A percentile compares a stretch with the other conserved stretches of the same genome.
These are phyloP conservation scores for Lucifuga dentata DNA, from an alignment of 2,113 vertebrate species.

Conservation along the genomic window DNA sequence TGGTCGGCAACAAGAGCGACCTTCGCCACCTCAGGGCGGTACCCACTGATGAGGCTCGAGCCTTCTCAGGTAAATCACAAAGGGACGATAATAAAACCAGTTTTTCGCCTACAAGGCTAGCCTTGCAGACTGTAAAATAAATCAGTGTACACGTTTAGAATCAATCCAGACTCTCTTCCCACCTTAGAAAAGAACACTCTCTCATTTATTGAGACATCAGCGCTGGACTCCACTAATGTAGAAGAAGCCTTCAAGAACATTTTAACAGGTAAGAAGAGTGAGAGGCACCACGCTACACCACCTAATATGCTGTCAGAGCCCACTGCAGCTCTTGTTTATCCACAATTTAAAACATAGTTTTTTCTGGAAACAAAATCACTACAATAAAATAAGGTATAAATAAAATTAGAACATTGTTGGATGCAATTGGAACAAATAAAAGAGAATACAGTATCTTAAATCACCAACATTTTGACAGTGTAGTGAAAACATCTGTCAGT, in stretches of 20 bases:
- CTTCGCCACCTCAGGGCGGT: slow-evolving; percentile 91
- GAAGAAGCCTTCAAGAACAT: slow-evolving; percentile 99
- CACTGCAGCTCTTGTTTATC: neutral
- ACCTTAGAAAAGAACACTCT: slow-evolving; percentile 94
- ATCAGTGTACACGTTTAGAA: neutral
- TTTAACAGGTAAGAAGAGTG: slow-evolving; percentile 87
- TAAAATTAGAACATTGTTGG: no score
- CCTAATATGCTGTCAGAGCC: neutral
- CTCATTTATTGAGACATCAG: slow-evolving; percentile 97
- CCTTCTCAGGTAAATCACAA: slow-evolving; percentile 86
- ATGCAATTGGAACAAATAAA: no score
- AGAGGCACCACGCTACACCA: neutral
- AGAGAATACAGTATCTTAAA: no score
- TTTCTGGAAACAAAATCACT: no score
- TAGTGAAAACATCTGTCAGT: no score
- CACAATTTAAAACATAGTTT: neutral
- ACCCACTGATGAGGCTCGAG: slow-evolving; percentile 91
- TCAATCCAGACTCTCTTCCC: slow-evolving; percentile 29
- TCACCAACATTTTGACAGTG: no score
- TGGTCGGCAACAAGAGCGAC: slow-evolving; percentile 95
- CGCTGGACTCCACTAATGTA: slow-evolving; percentile 97
- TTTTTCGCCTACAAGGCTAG: no score
- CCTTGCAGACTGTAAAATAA: neutral
- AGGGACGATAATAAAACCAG: neutral
- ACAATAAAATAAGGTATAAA: no score